Evolutionary conservation across 2,113 vertebrate genomes (phyloP).

Genomic region (Leptobrachium ailaonicum): DNA sequence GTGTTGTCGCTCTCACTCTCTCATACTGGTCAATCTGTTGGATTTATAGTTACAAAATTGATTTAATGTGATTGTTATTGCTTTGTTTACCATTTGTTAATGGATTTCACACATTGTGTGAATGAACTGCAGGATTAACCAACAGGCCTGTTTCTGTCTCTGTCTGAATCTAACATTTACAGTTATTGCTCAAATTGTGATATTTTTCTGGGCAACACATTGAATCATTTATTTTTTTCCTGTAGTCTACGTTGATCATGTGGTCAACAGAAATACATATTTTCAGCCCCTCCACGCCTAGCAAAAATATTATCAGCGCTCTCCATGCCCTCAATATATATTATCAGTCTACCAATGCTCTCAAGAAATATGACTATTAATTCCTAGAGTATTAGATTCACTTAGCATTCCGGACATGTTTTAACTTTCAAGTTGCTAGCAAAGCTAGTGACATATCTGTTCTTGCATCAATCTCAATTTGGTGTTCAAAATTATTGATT

Average conservation of each 20-base stretch:
- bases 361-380: too few relatives aligned
- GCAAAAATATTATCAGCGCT: too few relatives aligned
- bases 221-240: background rate
- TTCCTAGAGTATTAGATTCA: too few relatives aligned
- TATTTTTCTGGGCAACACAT: background rate
- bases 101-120: background rate
- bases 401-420: too few relatives aligned
- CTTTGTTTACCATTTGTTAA: too few relatives aligned
- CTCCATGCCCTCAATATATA: too few relatives aligned
- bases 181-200: background rate
- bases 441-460: conserved; percentile 2
- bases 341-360: too few relatives aligned
- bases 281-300: too few relatives aligned
- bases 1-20: too few relatives aligned
- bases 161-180: background rate
- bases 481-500: conserved; percentile 44
- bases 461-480: conserved; percentile 34
- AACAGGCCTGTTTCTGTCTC: background rate
- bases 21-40: too few relatives aligned
- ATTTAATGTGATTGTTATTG: too few relatives aligned
- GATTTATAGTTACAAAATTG: too few relatives aligned
- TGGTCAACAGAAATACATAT: background rate
- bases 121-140: background rate
- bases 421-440: background rate
- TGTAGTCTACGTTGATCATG: background rate